Evolutionary conservation across 2,888 invertebrate genomes (phyloP).

Genomic region (Petrolisthes cinctipes): DNA sequence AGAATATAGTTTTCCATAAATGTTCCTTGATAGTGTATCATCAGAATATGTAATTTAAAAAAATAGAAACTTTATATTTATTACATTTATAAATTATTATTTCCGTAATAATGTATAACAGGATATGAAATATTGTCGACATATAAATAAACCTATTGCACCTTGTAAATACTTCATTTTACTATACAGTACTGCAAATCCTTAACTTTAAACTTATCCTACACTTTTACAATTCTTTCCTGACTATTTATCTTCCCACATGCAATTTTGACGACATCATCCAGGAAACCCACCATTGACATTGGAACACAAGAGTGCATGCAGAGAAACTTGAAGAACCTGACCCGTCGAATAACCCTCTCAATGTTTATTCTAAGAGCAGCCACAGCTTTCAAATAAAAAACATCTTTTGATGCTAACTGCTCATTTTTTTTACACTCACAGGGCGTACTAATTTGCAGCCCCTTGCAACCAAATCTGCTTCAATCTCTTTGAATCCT

Average conservation of each 20-base stretch:
- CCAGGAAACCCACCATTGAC: constrained; percentile 12
- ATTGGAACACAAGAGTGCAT: constrained; percentile 23
- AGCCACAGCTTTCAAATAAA: constrained; percentile 11
- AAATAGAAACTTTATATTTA: no score
- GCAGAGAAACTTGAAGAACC: constrained; percentile 15
- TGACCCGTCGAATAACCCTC: constrained; percentile 1
- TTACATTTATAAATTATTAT: no score
- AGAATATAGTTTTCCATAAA: no score
- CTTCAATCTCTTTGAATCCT: not conserved
- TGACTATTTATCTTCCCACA: constrained; percentile 13
- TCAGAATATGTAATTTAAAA: not conserved
- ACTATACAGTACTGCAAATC: not conserved
- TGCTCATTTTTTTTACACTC: not conserved
- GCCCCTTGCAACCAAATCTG: not conserved
- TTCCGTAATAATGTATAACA: no score
- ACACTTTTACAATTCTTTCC: constrained; percentile 15
- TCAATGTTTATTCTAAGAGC: constrained; percentile 19
- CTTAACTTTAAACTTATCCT: not conserved
- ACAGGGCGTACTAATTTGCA: constrained; percentile 22
- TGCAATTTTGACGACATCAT: constrained; percentile 32
- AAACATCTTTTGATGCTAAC: not conserved
- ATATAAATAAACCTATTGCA: not conserved
- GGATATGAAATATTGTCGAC: not conserved
- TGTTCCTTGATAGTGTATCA: not conserved
- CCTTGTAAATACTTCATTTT: not conserved